Evolutionary conservation across 2,888 invertebrate genomes (phyloP).

Genomic region (Erynnis tages): DNA sequence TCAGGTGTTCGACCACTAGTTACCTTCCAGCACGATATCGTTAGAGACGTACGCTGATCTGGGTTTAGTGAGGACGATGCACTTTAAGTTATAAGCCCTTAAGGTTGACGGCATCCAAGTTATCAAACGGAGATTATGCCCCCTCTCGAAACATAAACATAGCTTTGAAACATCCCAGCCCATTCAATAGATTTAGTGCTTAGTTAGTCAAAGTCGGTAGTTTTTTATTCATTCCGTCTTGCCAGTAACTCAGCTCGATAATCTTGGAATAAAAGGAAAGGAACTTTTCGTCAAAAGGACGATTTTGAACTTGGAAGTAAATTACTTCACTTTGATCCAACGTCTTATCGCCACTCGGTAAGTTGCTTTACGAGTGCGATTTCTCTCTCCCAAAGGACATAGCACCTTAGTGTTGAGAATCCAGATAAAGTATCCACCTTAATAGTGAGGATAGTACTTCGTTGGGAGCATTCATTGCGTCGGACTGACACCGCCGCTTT

Average conservation of each 20-base stretch:
- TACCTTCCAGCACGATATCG: not conserved
- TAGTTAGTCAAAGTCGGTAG: too few relatives aligned
- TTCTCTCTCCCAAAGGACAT: slow-evolving; percentile 17
- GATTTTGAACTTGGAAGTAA: slow-evolving; percentile 1
- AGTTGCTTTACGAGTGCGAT: slow-evolving; percentile 13
- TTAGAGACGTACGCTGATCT: slow-evolving; percentile 2
- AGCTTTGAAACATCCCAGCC: too few relatives aligned
- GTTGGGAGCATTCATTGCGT: slow-evolving; percentile 36
- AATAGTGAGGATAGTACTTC: slow-evolving; percentile 33
- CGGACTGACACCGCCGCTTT: slow-evolving; percentile 32
- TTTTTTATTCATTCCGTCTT: too few relatives aligned
- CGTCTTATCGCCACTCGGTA: slow-evolving; percentile 8
- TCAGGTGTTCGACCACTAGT: slow-evolving; percentile 5
- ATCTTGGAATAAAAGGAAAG: too few relatives aligned
- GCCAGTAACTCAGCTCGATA: too few relatives aligned
- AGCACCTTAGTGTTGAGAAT: slow-evolving; percentile 23
- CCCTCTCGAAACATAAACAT: not conserved
- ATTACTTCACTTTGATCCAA: slow-evolving; percentile 11
- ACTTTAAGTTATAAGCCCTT: slow-evolving; percentile 9
- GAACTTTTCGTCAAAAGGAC: not conserved
- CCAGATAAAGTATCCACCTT: slow-evolving; percentile 35
- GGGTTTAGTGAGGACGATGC: not conserved
- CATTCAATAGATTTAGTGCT: too few relatives aligned
- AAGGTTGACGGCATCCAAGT: not conserved
- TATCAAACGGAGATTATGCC: not conserved